Conservation (phyloP, 2,888 invertebrate species). For the Lepidonotus clava region DNA sequence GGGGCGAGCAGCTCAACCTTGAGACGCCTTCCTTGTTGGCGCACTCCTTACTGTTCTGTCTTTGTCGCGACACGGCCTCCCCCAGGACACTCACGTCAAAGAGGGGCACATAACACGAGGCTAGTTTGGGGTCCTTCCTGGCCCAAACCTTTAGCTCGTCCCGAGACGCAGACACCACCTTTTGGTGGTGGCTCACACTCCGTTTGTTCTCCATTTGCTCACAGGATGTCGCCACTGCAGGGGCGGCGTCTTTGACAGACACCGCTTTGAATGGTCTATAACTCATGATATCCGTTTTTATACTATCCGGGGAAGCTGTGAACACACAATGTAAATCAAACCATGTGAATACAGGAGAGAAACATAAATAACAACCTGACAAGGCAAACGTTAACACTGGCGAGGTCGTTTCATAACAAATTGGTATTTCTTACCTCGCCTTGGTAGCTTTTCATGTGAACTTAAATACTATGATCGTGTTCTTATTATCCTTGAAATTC, state of each 20-base stretch:
- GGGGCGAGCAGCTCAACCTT: not conserved
- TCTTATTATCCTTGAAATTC: no score
- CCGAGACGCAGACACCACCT: not conserved
- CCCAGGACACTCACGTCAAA: not conserved
- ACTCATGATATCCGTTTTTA: not conserved
- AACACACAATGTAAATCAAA: no score
- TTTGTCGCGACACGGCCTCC: not conserved
- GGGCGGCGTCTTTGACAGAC: not conserved
- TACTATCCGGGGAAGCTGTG: no score
- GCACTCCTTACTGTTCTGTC: not conserved
- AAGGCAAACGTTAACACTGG: no score
- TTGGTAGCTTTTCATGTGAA: not conserved
- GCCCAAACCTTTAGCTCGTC: not conserved
- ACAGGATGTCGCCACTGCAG: not conserved
- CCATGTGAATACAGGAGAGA: no score
- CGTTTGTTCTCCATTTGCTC: not conserved
- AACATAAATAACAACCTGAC: no score
- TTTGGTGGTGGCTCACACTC: not conserved
- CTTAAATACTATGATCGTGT: no score
- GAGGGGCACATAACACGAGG: not conserved
- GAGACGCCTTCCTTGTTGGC: not conserved
- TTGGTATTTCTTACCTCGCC: not conserved
- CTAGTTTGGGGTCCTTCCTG: conserved; percentile 20
- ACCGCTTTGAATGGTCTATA: not conserved
- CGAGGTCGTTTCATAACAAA: no score